Conservation (phyloP, 1,140 invertebrate species). For the Drosophila athabasca region DNA sequence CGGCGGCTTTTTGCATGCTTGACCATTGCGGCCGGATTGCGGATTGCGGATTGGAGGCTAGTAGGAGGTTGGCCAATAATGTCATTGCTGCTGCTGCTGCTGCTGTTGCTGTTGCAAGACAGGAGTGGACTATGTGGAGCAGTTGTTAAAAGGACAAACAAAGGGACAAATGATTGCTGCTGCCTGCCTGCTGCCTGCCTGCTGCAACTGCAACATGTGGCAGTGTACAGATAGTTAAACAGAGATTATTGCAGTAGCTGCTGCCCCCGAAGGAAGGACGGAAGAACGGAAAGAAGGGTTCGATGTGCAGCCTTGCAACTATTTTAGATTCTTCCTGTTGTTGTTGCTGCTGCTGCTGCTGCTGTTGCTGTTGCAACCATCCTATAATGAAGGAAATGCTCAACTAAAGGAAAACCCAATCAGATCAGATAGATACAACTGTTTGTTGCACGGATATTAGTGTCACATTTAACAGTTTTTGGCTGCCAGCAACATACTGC, state of each 20-base stretch:
- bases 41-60: conserved; percentile 11
- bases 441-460: conserved; percentile 74
- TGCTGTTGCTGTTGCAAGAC: conserved; percentile 56
- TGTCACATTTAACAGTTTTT: conserved; percentile 76
- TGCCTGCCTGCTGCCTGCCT: conserved; percentile 24
- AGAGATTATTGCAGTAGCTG: not conserved
- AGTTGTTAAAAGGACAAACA: conserved; percentile 79
- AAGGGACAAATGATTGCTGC: conserved; percentile 79
- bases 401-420: conserved; percentile 38
- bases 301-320: conserved; percentile 7
- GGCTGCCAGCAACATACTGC: conserved; percentile 76
- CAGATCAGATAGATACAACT: conserved; percentile 18
- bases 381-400: conserved; percentile 34
- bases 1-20: conserved; percentile 73
- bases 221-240: conserved; percentile 28
- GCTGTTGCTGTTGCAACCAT: conserved; percentile 21
- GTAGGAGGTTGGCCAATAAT: conserved; percentile 60
- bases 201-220: conserved; percentile 28
- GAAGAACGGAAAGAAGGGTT: conserved; percentile 2
- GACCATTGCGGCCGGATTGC: conserved; percentile 24
- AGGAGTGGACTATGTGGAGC: conserved; percentile 65
- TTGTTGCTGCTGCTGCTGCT: conserved; percentile 6
- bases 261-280: no score
- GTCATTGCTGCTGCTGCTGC: conserved; percentile 49
- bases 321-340: conserved; percentile 21